A percentile compares a stretch with the other conserved stretches of the same genome.
Conservation (phyloP, 2,113 vertebrate species). For the Nestor notabilis region DNA sequence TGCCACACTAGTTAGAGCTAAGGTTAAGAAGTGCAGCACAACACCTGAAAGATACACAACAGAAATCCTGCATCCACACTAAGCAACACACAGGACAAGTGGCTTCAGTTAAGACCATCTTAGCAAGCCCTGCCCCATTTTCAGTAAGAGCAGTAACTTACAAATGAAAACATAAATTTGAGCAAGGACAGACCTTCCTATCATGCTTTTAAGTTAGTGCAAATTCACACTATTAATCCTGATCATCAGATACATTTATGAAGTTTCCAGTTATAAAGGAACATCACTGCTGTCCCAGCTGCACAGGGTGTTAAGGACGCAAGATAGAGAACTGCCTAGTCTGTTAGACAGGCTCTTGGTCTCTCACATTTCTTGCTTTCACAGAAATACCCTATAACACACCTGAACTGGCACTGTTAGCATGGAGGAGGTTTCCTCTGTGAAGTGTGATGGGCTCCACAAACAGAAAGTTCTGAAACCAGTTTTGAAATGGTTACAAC, state of each 20-base stretch:
- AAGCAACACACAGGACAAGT: not conserved
- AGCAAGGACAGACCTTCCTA: not conserved
- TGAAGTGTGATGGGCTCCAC: not conserved
- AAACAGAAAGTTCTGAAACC: not conserved
- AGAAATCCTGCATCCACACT: not conserved
- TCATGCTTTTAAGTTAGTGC: not conserved
- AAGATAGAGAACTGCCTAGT: fast-evolving
- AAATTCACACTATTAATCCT: not conserved
- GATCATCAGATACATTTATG: fast-evolving
- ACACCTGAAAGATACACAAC: fast-evolving
- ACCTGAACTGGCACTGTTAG: not conserved
- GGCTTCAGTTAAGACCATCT: not conserved
- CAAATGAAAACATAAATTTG: not conserved
- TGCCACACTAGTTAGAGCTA: fast-evolving
- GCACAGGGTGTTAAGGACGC: not conserved
- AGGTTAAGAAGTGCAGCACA: not conserved
- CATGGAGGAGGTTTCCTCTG: fast-evolving
- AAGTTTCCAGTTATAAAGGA: not conserved
- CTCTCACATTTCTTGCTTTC: not conserved
- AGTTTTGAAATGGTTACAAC: not conserved
- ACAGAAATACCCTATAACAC: not conserved
- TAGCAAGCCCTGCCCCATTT: not conserved
- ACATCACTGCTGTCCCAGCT: fast-evolving
- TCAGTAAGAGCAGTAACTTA: not conserved
- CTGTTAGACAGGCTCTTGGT: not conserved